Evolutionary conservation across 1,140 invertebrate species (phyloP).

Genomic region (Drosophila erecta): DNA sequence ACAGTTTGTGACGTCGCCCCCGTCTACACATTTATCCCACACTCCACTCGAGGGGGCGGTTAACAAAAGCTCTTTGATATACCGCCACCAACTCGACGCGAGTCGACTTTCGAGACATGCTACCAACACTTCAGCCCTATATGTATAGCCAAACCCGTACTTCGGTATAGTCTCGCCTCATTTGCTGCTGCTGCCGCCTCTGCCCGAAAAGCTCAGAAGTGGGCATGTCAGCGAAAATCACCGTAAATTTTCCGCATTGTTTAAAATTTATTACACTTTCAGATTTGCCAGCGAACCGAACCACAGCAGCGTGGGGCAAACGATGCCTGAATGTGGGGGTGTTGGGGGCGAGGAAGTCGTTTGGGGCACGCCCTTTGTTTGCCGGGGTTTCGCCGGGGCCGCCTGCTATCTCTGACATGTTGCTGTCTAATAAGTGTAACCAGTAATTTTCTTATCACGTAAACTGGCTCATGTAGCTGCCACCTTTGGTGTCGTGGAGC

Average conservation of each 20-base stretch:
- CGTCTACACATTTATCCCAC: constrained; percentile 67
- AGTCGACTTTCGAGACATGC: constrained; percentile 62
- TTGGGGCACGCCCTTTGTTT: constrained; percentile 69
- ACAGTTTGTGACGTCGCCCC: constrained; percentile 76
- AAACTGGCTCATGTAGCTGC: constrained; percentile 41
- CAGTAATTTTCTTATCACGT: constrained; percentile 78
- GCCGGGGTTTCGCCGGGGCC: constrained; percentile 30
- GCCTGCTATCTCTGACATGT: constrained; percentile 71
- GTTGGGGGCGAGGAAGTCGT: constrained; percentile 39
- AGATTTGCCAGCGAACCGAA: constrained; percentile 58
- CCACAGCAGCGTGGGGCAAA: constrained; percentile 1
- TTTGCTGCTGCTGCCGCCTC: constrained; percentile 19
- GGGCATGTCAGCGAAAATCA: constrained; percentile 82
- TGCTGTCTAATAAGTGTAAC: constrained; percentile 81
- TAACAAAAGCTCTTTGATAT: constrained; percentile 77
- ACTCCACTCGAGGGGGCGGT: constrained; percentile 52
- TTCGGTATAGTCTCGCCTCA: constrained; percentile 1
- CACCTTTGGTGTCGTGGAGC: neutral
- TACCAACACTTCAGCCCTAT: constrained; percentile 62
- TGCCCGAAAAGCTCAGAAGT: constrained; percentile 74
- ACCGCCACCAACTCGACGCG: constrained; percentile 50
- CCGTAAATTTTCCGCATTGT: constrained; percentile 83
- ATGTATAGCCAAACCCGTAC: neutral
- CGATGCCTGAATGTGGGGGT: constrained; percentile 4
- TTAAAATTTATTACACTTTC: constrained; percentile 83